Evolutionary conservation across 1,140 invertebrate genomes (phyloP).

Genomic region (Tetragonula clypearis): DNA sequence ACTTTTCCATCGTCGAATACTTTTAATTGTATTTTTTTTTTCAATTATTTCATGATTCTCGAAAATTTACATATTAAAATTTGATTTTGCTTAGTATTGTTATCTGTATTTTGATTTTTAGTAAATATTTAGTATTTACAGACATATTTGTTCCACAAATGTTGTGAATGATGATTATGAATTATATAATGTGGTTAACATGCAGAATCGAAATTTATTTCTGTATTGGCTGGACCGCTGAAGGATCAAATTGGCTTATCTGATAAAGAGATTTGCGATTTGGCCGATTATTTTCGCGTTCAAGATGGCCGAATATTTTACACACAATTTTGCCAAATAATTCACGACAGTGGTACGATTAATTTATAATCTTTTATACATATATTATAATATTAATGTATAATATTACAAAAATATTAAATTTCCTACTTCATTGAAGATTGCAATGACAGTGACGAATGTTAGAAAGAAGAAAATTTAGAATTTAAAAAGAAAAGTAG

Average conservation of each 20-base stretch:
- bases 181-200: conserved; percentile 42
- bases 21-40: conserved; percentile 9
- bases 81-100: not conserved
- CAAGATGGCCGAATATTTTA: conserved; percentile 88
- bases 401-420: not conserved
- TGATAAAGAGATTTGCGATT: conserved; percentile 86
- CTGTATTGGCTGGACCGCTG: conserved; percentile 85
- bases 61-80: not conserved
- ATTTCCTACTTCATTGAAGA: not conserved
- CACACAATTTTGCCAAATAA: conserved; percentile 86
- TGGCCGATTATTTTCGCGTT: conserved; percentile 88
- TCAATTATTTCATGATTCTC: too few species aligned
- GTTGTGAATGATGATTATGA: not conserved
- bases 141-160: not conserved
- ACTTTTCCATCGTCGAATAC: not conserved
- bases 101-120: not conserved
- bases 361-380: not conserved
- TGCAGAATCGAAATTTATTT: conserved; percentile 87
- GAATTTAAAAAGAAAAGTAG: too few species aligned
- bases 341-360: conserved; percentile 83
- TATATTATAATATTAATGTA: not conserved
- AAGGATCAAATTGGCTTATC: conserved; percentile 85
- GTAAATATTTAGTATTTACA: not conserved
- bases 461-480: too few species aligned
- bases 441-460: too few species aligned